Percentiles rank a stretch among this genome's conserved stretches.
These are phyloP conservation scores for Drosophila quinaria DNA, from an alignment of 2,888 invertebrate genomes.

Conservation along the genomic window DNA sequence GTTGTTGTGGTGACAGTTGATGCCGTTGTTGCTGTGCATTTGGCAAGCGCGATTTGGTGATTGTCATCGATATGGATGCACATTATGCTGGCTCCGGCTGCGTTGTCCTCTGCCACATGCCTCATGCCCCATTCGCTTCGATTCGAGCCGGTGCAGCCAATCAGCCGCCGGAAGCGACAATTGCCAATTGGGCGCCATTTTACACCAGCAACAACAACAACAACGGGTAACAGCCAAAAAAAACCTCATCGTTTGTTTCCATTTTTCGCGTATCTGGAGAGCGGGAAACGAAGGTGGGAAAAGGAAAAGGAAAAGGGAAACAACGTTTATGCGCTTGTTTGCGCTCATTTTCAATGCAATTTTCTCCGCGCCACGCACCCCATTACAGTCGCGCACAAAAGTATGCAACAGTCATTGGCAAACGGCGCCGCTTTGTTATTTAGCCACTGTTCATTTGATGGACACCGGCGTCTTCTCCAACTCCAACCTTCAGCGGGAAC, in stretches of 20 bases:
- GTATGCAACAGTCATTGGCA: conserved; percentile 69
- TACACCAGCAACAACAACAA: conserved; percentile 44
- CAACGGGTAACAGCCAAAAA: conserved; percentile 33
- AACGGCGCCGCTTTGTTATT: conserved; percentile 67
- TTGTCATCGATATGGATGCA: conserved; percentile 78
- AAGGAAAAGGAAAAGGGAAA: not conserved
- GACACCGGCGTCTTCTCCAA: conserved; percentile 18
- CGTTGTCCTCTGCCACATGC: conserved; percentile 4
- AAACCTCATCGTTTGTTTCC: conserved; percentile 76
- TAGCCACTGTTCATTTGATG: conserved; percentile 55
- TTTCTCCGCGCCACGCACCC: conserved; percentile 40
- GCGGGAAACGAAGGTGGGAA: not conserved
- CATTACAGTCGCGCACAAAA: conserved; percentile 52
- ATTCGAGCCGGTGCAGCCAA: conserved; percentile 58
- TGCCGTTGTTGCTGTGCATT: conserved; percentile 55
- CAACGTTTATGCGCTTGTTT: conserved; percentile 74
- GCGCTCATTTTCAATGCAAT: conserved; percentile 61
- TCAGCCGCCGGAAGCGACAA: conserved; percentile 76
- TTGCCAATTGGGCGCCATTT: conserved; percentile 79
- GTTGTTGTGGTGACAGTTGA: conserved; percentile 40
- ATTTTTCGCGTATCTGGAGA: conserved; percentile 44
- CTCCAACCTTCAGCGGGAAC: not conserved
- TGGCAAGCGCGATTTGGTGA: conserved; percentile 75
- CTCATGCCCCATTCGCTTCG: conserved; percentile 6
- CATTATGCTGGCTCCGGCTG: conserved; percentile 62